phyloP scores from a whole-genome alignment of 1,140 invertebrate species.

The Thaumatotibia leucotreta region DNA sequence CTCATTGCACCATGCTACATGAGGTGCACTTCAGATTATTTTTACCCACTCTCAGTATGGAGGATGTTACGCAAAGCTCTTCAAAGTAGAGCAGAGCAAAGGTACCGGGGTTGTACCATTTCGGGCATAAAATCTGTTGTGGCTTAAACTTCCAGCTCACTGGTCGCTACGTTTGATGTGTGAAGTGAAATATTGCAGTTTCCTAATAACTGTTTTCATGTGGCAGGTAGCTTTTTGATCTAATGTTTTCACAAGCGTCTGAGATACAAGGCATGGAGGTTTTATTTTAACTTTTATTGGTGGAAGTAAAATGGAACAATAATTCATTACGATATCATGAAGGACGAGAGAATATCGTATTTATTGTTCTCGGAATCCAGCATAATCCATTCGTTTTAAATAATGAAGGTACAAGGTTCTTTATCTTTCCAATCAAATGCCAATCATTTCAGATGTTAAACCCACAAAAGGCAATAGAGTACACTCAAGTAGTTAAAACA shows the following conservation, averaged over 20 bases:
- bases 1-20: conserved; percentile 19
- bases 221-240: conserved; percentile 21
- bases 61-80: conserved; percentile 21
- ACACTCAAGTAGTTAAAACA: neutral
- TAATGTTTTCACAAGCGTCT: neutral
- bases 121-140: conserved; percentile 23
- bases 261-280: neutral
- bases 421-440: too few relatives aligned
- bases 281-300: neutral
- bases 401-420: too few relatives aligned
- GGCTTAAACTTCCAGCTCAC: conserved; percentile 51
- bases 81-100: conserved; percentile 19
- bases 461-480: neutral
- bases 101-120: conserved; percentile 19
- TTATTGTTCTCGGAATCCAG: too few relatives aligned
- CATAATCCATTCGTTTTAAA: too few relatives aligned
- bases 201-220: conserved; percentile 31
- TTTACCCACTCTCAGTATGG: conserved; percentile 14
- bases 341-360: too few relatives aligned
- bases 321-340: too few relatives aligned
- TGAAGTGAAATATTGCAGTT: conserved; percentile 51
- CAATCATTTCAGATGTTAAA: neutral
- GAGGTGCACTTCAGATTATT: conserved; percentile 14
- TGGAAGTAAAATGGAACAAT: too few relatives aligned
- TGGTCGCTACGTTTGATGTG: conserved; percentile 56